These are phyloP conservation scores for Sweltsa coloradensis DNA, from an alignment of 1,140 invertebrate species.

Conservation along the genomic window DNA sequence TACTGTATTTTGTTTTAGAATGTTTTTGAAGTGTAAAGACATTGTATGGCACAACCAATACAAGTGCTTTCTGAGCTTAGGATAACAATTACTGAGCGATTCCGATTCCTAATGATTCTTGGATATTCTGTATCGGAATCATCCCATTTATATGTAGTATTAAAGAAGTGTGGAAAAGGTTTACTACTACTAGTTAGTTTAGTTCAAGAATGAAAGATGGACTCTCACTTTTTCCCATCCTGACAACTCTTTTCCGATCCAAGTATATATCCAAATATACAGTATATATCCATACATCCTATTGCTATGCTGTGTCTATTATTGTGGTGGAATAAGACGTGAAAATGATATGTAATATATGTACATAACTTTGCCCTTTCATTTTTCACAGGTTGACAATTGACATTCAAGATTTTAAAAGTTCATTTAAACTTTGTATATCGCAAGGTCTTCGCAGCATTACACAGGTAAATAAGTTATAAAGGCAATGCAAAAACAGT, in stretches of 20 bases:
- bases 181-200: too few relatives aligned
- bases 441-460: constrained; percentile 76
- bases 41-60: too few relatives aligned
- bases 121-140: too few relatives aligned
- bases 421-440: constrained; percentile 83
- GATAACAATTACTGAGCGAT: too few relatives aligned
- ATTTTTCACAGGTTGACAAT: constrained; percentile 57
- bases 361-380: constrained; percentile 5
- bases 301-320: background rate
- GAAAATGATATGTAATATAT: background rate
- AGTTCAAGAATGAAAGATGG: too few relatives aligned
- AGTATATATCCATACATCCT: background rate
- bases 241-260: background rate
- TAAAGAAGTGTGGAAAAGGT: too few relatives aligned
- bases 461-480: constrained; percentile 72
- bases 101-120: too few relatives aligned
- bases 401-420: constrained; percentile 95
- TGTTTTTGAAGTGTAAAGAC: too few relatives aligned
- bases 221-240: background rate
- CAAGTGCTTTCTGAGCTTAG: too few relatives aligned
- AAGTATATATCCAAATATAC: background rate
- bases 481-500: too few relatives aligned
- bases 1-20: too few relatives aligned
- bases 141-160: too few relatives aligned
- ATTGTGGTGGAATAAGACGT: background rate